A percentile compares a stretch with the other conserved stretches of the same genome.
phyloP scores from a whole-genome alignment of 2,113 vertebrate species.

The Procapra przewalskii region DNA sequence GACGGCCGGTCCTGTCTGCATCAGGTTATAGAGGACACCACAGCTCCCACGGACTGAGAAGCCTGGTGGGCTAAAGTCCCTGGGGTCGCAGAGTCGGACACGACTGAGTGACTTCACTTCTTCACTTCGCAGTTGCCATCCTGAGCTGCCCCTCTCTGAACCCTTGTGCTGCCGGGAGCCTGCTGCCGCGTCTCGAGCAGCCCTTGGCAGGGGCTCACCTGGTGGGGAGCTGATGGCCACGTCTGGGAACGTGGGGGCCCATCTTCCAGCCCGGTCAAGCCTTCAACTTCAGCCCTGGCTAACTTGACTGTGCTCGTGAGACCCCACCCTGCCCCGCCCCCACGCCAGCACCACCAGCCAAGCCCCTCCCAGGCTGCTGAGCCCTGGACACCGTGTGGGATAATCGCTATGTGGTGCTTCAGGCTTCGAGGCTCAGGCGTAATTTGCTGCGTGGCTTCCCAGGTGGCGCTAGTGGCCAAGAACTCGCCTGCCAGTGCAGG shows the following conservation, averaged over 20 bases:
- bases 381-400: background rate
- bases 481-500: background rate
- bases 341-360: background rate
- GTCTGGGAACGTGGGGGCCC: background rate
- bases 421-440: no score
- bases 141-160: accelerated
- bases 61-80: no score
- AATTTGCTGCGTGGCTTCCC: background rate
- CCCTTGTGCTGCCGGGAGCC: background rate
- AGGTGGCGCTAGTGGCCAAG: background rate
- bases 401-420: accelerated
- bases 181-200: accelerated
- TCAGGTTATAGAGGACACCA: background rate
- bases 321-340: accelerated
- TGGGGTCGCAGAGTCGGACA: no score
- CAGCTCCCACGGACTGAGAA: no score
- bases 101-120: no score
- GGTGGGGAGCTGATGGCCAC: background rate
- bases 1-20: no score
- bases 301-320: background rate
- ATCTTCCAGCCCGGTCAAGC: accelerated
- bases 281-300: background rate
- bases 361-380: background rate
- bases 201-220: background rate
- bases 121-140: no score